Conservation (phyloP, 1,140 invertebrate species). For the Lerema accius region DNA sequence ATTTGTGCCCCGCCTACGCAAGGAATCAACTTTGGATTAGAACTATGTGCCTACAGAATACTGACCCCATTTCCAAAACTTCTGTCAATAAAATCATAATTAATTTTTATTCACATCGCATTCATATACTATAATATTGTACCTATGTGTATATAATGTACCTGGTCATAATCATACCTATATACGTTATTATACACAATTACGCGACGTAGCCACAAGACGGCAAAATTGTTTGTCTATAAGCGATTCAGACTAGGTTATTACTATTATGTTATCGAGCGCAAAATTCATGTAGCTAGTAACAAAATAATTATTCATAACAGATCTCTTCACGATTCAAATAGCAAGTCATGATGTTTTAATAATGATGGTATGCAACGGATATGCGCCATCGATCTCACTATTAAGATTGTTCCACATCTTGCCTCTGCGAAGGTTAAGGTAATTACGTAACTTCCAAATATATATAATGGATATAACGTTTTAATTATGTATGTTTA, state of each 20-base stretch:
- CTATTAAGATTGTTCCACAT: conserved; percentile 53
- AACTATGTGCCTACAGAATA: neutral
- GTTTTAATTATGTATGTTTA: too few relatives aligned
- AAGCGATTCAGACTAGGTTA: neutral
- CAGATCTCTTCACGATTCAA: neutral
- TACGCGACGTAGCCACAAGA: too few relatives aligned
- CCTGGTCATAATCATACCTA: too few relatives aligned
- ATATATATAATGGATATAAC: neutral
- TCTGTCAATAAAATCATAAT: conserved; percentile 1
- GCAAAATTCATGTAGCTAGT: neutral
- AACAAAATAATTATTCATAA: conserved; percentile 1
- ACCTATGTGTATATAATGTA: too few relatives aligned
- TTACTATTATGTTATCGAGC: neutral
- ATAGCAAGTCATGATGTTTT: conserved; percentile 35
- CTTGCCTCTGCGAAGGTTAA: conserved; percentile 58
- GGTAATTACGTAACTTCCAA: conserved; percentile 43
- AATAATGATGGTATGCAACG: conserved; percentile 44
- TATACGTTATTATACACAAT: too few relatives aligned
- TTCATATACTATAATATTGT: too few relatives aligned
- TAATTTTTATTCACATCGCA: conserved; percentile 5
- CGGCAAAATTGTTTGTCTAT: too few relatives aligned
- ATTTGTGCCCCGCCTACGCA: conserved; percentile 13
- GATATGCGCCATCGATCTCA: conserved; percentile 51
- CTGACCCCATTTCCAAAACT: conserved; percentile 7
- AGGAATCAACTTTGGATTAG: neutral